Base-by-base conservation (phyloP, 2,888 invertebrate species). In the Dimorphilus gyrociliatus region DNA sequence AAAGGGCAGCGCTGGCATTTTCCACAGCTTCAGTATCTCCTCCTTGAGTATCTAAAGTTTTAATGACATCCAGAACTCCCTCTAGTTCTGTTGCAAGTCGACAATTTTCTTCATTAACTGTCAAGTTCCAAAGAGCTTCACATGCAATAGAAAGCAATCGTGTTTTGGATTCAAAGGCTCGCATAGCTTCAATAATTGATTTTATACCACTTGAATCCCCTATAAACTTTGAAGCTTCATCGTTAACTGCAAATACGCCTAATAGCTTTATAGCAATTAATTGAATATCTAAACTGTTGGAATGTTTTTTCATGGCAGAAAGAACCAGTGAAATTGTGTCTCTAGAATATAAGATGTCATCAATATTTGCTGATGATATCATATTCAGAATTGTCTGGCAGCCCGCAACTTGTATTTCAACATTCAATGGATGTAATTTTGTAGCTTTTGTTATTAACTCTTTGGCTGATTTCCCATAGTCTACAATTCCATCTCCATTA, bases 101-200 rank as follows among this genome's bases (percentile, higher is more conserved):
- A 10, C 47, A 42, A 39, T 54, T 57, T 33, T 47, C 48, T 31
- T 49, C 41, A 34, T 47, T 44, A 12, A 53, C 47, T 17, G 48
- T 44, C 8, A 57, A 45, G 27, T 50, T 48, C 55, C 55, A 56
- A 12, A 57, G 38, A 10, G 56, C 53, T 38, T 46, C 50, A 23
- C 51, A 49, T 33, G 51, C 50, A 6, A 50, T 41, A 10, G 52
- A 41, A 29, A 40, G 39, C 8, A 57, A 35, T 7, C 45, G 41
- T 1, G 44, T 38, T 34, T 54, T 40, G 27, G 42, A 39, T 1
- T 38, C 33, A 30, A 48, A 44, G 6, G 38, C 38, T 25, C 42
- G 42, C 37, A 57, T 39, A 12, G 51, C 50, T 8, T 24, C 31
- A 29, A 56, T 35, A 2, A 55, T 38, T 27, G 48, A 44, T 23